Conservation (phyloP, 2,888 invertebrate genomes). For the Drosophila mettleri region DNA sequence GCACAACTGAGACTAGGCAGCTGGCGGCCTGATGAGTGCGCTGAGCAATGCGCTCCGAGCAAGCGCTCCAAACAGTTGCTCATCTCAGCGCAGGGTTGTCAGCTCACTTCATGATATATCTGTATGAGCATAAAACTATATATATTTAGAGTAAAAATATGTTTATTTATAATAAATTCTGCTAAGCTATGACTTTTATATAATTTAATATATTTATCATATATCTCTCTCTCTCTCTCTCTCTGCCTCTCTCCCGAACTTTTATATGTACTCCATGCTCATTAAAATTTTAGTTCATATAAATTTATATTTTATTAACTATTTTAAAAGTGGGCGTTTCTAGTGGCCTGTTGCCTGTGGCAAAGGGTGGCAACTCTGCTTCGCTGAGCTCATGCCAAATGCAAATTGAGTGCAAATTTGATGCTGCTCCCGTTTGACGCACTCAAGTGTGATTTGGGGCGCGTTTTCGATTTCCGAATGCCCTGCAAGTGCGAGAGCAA, state of each 20-base stretch:
- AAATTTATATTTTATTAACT: no score
- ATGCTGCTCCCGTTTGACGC: conserved; percentile 30
- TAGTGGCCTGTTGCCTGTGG: neutral
- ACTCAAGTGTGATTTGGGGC: conserved; percentile 33
- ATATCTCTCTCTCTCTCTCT: no score
- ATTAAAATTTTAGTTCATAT: neutral
- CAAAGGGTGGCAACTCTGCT: conserved; percentile 36
- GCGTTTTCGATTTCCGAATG: conserved; percentile 31
- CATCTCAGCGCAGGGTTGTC: conserved; percentile 37
- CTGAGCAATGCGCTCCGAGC: conserved; percentile 25
- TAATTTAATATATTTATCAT: no score
- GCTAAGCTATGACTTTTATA: no score
- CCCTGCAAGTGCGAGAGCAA: conserved; percentile 3
- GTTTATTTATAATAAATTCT: no score
- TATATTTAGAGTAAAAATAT: no score
- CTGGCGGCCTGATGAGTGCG: conserved; percentile 10
- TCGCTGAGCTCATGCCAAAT: conserved; percentile 35
- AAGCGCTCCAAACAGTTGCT: conserved; percentile 17
- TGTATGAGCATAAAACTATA: no score
- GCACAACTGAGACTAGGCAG: conserved; percentile 9
- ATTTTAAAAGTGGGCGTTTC: conserved; percentile 12
- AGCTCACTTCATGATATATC: neutral
- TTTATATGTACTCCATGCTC: neutral
- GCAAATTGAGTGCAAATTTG: conserved; percentile 52
- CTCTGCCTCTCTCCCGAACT: no score